phyloP scores from a whole-genome alignment of 1,140 invertebrate species.

The Palaemon carinicauda region DNA sequence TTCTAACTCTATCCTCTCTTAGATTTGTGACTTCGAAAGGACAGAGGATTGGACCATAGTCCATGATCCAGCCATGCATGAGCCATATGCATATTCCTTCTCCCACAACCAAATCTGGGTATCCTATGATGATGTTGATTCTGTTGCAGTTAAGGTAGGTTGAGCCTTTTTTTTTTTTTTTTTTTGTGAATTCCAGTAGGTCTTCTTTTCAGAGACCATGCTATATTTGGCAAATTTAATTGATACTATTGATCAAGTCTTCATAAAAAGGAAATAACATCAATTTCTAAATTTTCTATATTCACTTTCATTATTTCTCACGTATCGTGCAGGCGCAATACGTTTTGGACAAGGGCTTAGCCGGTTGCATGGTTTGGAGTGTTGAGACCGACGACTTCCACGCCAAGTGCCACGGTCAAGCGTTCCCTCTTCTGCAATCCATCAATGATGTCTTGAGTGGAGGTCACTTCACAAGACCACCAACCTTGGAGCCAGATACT shows the following conservation, averaged over 20 bases:
- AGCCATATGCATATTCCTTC: constrained; percentile 26
- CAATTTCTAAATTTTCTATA: too few species aligned
- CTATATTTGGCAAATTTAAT: background rate
- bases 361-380: constrained; percentile 77
- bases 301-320: background rate
- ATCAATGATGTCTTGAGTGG: background rate
- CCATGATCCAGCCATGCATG: background rate
- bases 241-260: too few species aligned
- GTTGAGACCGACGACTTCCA: constrained; percentile 78
- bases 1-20: too few species aligned
- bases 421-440: constrained; percentile 33
- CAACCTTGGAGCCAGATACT: background rate
- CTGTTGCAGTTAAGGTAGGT: constrained; percentile 44
- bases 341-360: constrained; percentile 67
- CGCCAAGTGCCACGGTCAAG: constrained; percentile 67
- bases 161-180: background rate
- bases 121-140: constrained; percentile 56
- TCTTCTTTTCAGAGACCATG: too few species aligned
- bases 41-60: constrained; percentile 50
- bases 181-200: too few species aligned
- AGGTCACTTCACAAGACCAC: background rate
- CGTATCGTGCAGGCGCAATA: constrained; percentile 66
- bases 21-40: constrained; percentile 53
- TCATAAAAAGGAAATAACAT: too few species aligned
- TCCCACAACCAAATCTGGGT: constrained; percentile 40